Conservation (phyloP, 2,888 invertebrate species). For the Limenitis arthemis region DNA sequence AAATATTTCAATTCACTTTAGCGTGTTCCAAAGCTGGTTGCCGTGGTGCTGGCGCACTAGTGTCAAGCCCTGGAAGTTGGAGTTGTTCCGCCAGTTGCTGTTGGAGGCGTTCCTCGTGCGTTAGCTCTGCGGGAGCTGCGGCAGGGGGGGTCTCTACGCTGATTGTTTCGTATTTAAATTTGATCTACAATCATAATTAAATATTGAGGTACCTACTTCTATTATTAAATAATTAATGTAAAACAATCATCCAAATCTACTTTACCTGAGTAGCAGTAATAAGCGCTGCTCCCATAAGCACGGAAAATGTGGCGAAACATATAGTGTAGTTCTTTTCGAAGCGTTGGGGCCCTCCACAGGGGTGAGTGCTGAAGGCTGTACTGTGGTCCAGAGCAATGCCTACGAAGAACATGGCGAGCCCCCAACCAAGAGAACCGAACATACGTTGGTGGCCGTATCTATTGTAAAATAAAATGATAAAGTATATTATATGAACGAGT, state of each 20-base stretch:
- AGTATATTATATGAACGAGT: neutral
- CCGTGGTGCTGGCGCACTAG: slow-evolving; percentile 65
- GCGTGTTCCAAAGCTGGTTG: slow-evolving; percentile 66
- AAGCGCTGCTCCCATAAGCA: slow-evolving; percentile 95
- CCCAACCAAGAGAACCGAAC: slow-evolving; percentile 99
- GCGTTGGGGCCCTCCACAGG: slow-evolving; percentile 88
- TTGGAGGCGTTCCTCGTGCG: slow-evolving; percentile 83
- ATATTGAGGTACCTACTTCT: neutral
- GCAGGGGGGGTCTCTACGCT: slow-evolving; percentile 54
- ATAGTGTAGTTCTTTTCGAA: slow-evolving; percentile 98
- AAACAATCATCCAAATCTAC: neutral
- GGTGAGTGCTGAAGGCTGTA: slow-evolving; percentile 94
- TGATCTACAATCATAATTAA: slow-evolving; percentile 46
- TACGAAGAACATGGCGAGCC: slow-evolving; percentile 98
- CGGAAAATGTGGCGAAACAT: slow-evolving; percentile 97
- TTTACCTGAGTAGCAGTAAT: slow-evolving; percentile 91
- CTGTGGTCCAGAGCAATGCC: slow-evolving; percentile 97
- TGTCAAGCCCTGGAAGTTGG: slow-evolving; percentile 84
- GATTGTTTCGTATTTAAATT: slow-evolving; percentile 75
- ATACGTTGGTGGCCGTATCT: slow-evolving; percentile 96
- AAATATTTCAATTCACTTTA: slow-evolving; percentile 46
- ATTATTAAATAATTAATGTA: no score
- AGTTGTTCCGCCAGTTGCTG: slow-evolving; percentile 88
- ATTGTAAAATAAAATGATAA: neutral
- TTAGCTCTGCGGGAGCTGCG: slow-evolving; percentile 73